Evolutionary conservation across 2,113 vertebrate genomes (phyloP), one percentile per base, ranked within the genome.

Genomic region (Apteryx mantelli): DNA sequence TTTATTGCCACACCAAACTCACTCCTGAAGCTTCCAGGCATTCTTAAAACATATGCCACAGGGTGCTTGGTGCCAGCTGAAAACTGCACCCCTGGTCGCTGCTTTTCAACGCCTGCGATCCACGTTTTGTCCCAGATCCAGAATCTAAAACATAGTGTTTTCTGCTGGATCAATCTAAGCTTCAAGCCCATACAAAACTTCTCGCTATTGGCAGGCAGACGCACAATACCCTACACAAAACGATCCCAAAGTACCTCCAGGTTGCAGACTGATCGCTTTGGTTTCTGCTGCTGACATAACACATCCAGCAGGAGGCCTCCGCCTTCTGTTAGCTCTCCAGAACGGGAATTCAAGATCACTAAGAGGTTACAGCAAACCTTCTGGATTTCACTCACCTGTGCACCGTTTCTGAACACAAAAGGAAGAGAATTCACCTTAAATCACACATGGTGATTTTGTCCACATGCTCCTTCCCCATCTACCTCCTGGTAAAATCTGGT

Each of bases 271-370:
- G 93, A 95, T 91, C 13, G 13, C 60, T 97, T 56, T 83, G 88
- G 64, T 91, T 93, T 81, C 71, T 91, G 79, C 87, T 88, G 82
- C 93, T 88, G 95, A 91, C 95, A 97, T 21, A 7, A 61, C 28
- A 34, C 4, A 75, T 75, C 75, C 94, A 56, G 89, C 85, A 81
- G 89, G 94, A 95, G 75, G 63, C 44, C 77, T 50, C 95, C 63
- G 63, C 94, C 95, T 94, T 97, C 96, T 97, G 96, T 86, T 66
- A 83, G 79, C 89, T 56, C 79, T 93, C 88, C 76, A 78, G 66
- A 36, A 55, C 0, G 14, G 85, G 81, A 84, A 40, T 82, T 82
- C 82, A 91, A 91, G 85, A 95, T 95, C 87, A 90, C 48, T 11
- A 83, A 91, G 82, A 91, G 86, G 83, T 92, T 64, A 80, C 2